Evolutionary conservation across 1,140 invertebrate genomes (phyloP).

Genomic region (Micrasema minimum): DNA sequence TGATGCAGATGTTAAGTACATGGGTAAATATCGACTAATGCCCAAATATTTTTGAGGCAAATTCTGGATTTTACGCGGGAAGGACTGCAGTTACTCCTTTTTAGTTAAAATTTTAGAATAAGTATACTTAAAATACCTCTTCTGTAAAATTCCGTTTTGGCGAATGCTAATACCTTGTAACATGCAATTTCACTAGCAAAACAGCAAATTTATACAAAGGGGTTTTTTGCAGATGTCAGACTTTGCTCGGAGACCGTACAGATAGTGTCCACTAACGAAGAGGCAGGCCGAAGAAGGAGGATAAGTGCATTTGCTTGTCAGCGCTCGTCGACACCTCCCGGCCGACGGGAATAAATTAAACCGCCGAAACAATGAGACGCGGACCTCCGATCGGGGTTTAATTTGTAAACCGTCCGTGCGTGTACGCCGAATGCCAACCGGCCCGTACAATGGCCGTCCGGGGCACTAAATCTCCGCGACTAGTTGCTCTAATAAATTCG

Average conservation of each 20-base stretch:
- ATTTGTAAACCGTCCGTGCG: constrained; percentile 39
- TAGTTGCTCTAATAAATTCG: constrained; percentile 30
- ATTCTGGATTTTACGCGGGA: no score
- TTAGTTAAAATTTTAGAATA: no score
- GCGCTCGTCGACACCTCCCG: constrained; percentile 35
- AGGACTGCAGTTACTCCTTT: no score
- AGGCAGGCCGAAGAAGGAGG: neutral
- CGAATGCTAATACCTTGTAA: no score
- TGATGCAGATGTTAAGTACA: no score
- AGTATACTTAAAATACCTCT: no score
- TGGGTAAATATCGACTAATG: no score
- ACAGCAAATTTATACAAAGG: no score
- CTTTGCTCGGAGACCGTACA: neutral
- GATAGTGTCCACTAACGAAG: neutral
- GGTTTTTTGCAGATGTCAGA: no score
- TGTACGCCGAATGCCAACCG: constrained; percentile 30
- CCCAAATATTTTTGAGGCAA: no score
- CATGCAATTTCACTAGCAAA: no score
- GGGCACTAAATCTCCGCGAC: constrained; percentile 18
- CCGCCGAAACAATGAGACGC: constrained; percentile 38
- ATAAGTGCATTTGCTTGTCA: constrained; percentile 45
- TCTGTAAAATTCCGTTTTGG: no score
- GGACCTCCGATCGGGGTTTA: constrained; percentile 36
- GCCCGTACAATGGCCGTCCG: constrained; percentile 10
- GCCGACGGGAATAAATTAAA: constrained; percentile 41